Percentiles rank a stretch among this genome's conserved stretches.
These are phyloP conservation scores for Tursiops truncatus DNA, from an alignment of 2,113 vertebrate species.

Conservation along the genomic window DNA sequence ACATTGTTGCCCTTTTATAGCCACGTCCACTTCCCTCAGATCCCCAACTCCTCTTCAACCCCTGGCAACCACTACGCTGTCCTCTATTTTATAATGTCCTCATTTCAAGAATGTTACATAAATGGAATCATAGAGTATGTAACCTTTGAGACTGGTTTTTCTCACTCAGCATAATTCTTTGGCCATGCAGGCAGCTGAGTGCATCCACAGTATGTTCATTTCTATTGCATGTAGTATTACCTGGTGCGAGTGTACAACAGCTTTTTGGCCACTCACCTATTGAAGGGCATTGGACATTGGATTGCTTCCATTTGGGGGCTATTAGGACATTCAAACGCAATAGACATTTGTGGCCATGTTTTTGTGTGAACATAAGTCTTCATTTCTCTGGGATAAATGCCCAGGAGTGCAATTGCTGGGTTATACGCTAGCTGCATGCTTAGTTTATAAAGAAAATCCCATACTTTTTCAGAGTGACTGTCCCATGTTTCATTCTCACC, in stretches of 20 bases:
- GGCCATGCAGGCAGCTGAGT: too few relatives aligned
- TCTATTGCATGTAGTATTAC: background rate
- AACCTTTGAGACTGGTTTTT: background rate
- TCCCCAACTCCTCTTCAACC: background rate
- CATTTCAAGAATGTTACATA: background rate
- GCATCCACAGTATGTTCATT: background rate
- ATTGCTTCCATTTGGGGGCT: background rate
- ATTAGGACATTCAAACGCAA: background rate
- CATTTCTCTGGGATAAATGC: background rate
- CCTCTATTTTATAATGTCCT: background rate
- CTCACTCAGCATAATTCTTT: background rate
- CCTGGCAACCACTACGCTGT: background rate
- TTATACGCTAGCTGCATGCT: background rate
- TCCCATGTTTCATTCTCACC: background rate
- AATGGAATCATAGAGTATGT: background rate
- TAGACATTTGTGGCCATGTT: background rate
- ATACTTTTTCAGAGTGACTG: background rate
- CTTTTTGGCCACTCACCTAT: background rate
- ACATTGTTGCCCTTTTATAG: background rate
- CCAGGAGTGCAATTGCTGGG: too few relatives aligned
- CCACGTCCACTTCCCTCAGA: too few relatives aligned
- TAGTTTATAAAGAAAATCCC: background rate
- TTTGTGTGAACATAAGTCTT: background rate
- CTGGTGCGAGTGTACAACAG: fast-evolving
- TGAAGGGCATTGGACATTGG: background rate